Base-by-base conservation (phyloP, 37 sponge, comb jelly and placozoan species). In the Oscarella lobularis region DNA sequence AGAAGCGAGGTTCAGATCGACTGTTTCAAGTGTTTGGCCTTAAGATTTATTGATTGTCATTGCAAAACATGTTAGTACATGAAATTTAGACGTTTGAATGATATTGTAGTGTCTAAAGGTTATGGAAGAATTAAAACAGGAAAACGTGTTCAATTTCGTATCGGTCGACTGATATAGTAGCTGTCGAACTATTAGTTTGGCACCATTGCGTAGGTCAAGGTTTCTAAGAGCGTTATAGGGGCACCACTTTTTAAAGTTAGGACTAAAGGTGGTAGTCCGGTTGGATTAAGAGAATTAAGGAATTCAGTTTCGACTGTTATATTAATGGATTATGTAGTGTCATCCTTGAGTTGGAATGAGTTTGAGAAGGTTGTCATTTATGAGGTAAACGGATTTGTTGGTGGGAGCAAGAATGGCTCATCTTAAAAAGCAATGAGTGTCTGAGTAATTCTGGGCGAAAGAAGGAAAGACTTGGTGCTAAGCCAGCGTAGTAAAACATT, bases 1-100 rank as follows among this genome's bases (percentile, higher is more conserved):
- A 27, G 60, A 27, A 27, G 60, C 20, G 9, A 48, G 60, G 60
- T 48, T 20, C 60, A 48, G 20, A 48, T 20, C 6, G 31, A 68
- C 71, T 32, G 31, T 14, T 4, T 68, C 33, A 4, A 20, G 6
- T 4, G 71, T n/a, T 14, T 68, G 71, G 5, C 68, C 77, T 67
- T 76, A 35, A n/a, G 67, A 76, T 67, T 76, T 76, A 67, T 70
- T 74, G 39, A 76, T 76, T 66, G 77, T 67, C 68, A 76, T 76
- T 2, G 69, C 69, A 67, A 76, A 76, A 35, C 68, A 66, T 3
- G 69, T 3, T 3, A n/a, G 55, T 30, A 76, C 69, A 5, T 66
- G 77, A 66, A 76, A 76, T 66, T 76, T n/a, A 76, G 69, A 66
- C 68, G 55, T 54, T 35, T 66, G 35, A 76, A 5, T 20, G 66